Conservation (phyloP, 2,113 vertebrate species). For the Xiphophorus couchianus region DNA sequence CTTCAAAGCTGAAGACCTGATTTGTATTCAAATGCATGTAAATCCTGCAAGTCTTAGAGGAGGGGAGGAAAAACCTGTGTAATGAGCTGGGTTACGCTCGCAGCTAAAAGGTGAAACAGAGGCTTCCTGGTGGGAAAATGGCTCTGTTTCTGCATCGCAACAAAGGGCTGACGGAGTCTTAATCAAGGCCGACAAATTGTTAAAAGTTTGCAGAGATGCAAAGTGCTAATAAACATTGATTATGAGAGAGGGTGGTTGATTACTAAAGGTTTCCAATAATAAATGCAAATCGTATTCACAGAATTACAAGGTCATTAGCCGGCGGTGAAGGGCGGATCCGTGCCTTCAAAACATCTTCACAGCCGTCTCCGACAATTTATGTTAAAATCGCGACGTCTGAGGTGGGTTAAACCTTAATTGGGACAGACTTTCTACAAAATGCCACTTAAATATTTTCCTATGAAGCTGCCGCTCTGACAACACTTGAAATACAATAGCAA, state of each 20-base stretch:
- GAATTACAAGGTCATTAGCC: constrained; percentile 50
- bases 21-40: constrained; percentile 71
- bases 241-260: constrained; percentile 36
- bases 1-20: constrained; percentile 46
- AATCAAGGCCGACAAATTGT: constrained; percentile 54
- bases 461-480: constrained; percentile 43
- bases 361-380: not conserved
- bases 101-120: constrained; percentile 64
- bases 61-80: constrained; percentile 26
- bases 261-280: constrained; percentile 57
- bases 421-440: constrained; percentile 26
- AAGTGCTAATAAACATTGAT: constrained; percentile 63
- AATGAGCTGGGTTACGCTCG: constrained; percentile 63
- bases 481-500: constrained; percentile 26
- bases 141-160: constrained; percentile 45
- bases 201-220: constrained; percentile 51
- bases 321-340: not conserved
- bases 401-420: constrained; percentile 20
- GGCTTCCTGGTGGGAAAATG: constrained; percentile 52
- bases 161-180: constrained; percentile 29
- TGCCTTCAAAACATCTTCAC: constrained; percentile 6
- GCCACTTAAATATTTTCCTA: constrained; percentile 13
- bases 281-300: constrained; percentile 60
- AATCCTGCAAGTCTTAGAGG: constrained; percentile 47
- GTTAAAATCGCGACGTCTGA: not conserved